Base-by-base conservation (phyloP, 2,113 vertebrate species). In the Numenius arquata region DNA sequence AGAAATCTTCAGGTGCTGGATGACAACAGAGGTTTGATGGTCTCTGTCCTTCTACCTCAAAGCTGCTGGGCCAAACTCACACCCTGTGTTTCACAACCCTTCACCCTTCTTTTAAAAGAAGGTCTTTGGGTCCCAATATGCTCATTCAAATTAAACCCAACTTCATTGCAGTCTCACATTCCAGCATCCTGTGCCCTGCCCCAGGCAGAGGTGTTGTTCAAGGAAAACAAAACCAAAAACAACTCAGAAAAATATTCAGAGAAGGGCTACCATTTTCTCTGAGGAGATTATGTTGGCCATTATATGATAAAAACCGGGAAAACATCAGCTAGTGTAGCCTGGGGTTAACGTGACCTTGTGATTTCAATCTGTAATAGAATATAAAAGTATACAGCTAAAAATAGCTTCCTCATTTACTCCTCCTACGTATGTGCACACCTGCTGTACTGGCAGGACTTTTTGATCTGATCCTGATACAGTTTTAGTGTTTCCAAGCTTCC, bases 41-140 rank as follows among this genome's bases (percentile, higher is more conserved):
- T 9, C 26, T 66, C 45, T 67, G 29, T 77, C 72, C 12, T 82
- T 61, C 21, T 55, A 12, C 11, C 16, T 90, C 43, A 67, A 81
- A 71, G 11, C 45, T 85, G 45, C 52, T 41, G 29, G 21, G 52
- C 15, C 36, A 88, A 74, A 83, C 26, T 70, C 26, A 56, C 1
- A 3, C 5, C 10, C 5, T 6, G 0, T 0, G 0, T 63, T 80
- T 77, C 0, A 0, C 50, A 38, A n/a, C n/a, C n/a, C n/a, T n/a
- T n/a, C n/a, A n/a, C n/a, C n/a, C n/a, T n/a, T 82, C 3, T 48
- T 76, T 55, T 41, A 29, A 59, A 85, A 29, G 12, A 34, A 89
- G 20, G 6, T 15, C 21, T 85, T 68, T 9, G 4, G 7, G 14
- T 73, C 41, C 25, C 7, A 26, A 2, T 38, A 67, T 50, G 6